Conservation (phyloP, 2,888 invertebrate genomes). For the Drosophila demipolita region DNA sequence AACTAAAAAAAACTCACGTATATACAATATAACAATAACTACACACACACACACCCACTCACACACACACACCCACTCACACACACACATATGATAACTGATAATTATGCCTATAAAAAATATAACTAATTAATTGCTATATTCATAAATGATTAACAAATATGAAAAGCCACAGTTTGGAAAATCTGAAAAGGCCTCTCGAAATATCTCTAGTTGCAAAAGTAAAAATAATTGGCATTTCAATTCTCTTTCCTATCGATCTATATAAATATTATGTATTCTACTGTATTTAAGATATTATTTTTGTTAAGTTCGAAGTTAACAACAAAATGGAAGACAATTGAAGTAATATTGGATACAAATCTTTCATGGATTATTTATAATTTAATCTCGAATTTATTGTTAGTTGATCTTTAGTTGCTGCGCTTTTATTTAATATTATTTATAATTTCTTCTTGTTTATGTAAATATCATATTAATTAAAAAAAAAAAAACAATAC, state of each 20-base stretch:
- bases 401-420: slow-evolving; percentile 53
- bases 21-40: slow-evolving; percentile 32
- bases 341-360: slow-evolving; percentile 43
- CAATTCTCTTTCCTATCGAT: slow-evolving; percentile 23
- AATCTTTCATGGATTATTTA: slow-evolving; percentile 58
- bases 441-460: slow-evolving; percentile 70
- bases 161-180: slow-evolving; percentile 33
- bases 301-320: slow-evolving; percentile 44
- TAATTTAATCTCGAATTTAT: slow-evolving; percentile 71
- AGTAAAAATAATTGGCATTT: slow-evolving; percentile 52
- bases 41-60: slow-evolving; percentile 12
- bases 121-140: slow-evolving; percentile 46
- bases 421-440: slow-evolving; percentile 47
- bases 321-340: slow-evolving; percentile 50
- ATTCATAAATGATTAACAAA: slow-evolving; percentile 22
- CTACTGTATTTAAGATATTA: slow-evolving; percentile 26
- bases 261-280: slow-evolving; percentile 19
- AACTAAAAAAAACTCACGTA: slow-evolving; percentile 68
- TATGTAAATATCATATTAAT: slow-evolving; percentile 74
- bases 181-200: slow-evolving; percentile 26
- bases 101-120: slow-evolving; percentile 39
- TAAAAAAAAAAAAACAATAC: slow-evolving; percentile 42
- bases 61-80: slow-evolving; percentile 9
- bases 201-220: slow-evolving; percentile 35
- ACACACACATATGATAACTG: slow-evolving; percentile 37